Conservation (phyloP, 2,797 vertebrate genomes). For the Anableps anableps region DNA sequence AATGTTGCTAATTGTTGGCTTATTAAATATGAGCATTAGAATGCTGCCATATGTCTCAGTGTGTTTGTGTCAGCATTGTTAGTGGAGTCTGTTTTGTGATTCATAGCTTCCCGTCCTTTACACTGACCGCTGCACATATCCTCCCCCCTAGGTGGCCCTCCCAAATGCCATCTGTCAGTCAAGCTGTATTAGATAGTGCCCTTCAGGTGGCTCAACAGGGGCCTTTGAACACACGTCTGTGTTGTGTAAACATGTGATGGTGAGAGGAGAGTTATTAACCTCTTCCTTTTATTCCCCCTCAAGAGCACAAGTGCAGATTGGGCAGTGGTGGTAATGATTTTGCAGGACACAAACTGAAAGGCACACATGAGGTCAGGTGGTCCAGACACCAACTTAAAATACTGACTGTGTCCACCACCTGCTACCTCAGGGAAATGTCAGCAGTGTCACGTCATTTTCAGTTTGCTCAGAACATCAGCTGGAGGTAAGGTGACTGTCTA, state of each 20-base stretch:
- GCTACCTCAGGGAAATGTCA: slow-evolving; percentile 19
- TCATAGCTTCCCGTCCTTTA: neutral
- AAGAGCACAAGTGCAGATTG: neutral
- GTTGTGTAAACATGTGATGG: slow-evolving; percentile 22
- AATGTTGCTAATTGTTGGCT: neutral
- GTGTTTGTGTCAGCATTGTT: neutral
- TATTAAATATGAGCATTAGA: neutral
- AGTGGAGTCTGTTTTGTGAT: slow-evolving; percentile 10
- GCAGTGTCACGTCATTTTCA: slow-evolving; percentile 6
- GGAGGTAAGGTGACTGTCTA: slow-evolving; percentile 4
- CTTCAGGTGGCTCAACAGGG: slow-evolving; percentile 26
- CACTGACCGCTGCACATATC: slow-evolving; percentile 1
- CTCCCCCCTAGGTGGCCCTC: slow-evolving; percentile 4
- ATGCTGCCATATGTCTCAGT: neutral
- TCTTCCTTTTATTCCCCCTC: neutral
- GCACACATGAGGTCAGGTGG: neutral
- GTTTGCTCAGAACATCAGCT: slow-evolving; percentile 6
- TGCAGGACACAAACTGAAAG: slow-evolving; percentile 5
- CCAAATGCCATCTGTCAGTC: slow-evolving; percentile 51
- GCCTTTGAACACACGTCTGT: neutral
- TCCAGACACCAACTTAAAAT: neutral
- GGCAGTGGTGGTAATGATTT: neutral
- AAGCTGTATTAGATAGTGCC: slow-evolving; percentile 26
- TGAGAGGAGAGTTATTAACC: slow-evolving; percentile 21
- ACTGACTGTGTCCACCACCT: slow-evolving; percentile 1